Conservation (phyloP, 2,797 vertebrate species). For the Nothura maculosa region DNA sequence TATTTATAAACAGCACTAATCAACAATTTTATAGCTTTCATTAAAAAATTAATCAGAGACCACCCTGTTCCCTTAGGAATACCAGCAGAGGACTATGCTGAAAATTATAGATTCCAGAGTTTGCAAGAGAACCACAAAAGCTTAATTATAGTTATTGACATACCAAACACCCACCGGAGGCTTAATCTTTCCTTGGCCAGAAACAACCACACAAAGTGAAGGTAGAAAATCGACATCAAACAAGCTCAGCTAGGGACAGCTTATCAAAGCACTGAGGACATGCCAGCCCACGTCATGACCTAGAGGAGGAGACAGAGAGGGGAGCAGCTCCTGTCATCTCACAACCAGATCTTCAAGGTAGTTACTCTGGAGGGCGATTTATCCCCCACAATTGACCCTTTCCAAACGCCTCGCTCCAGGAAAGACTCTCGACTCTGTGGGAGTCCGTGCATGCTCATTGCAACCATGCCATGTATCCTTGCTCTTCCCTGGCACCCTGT, state of each 20-base stretch:
- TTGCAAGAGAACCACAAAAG: constrained; percentile 34
- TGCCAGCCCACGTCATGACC: not conserved
- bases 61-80: not conserved
- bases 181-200: constrained; percentile 27
- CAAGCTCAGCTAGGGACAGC: not conserved
- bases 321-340: not conserved
- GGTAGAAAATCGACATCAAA: constrained; percentile 25
- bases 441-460: too few species aligned
- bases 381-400: not conserved
- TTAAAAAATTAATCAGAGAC: not conserved
- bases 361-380: not conserved
- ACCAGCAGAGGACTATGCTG: not conserved
- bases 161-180: constrained; percentile 52
- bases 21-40: not conserved
- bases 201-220: constrained; percentile 45
- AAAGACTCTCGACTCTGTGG: accelerated
- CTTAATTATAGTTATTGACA: constrained; percentile 65
- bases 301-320: not conserved
- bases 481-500: accelerated
- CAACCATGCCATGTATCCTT: accelerated
- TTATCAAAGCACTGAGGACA: not conserved
- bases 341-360: not conserved
- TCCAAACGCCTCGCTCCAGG: not conserved
- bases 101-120: constrained; percentile 61
- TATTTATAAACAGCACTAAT: not conserved